A percentile compares a stretch with the other conserved stretches of the same genome.
These are phyloP conservation scores for Phyto melanocephala DNA, from an alignment of 2,888 invertebrate genomes.

Conservation along the genomic window DNA sequence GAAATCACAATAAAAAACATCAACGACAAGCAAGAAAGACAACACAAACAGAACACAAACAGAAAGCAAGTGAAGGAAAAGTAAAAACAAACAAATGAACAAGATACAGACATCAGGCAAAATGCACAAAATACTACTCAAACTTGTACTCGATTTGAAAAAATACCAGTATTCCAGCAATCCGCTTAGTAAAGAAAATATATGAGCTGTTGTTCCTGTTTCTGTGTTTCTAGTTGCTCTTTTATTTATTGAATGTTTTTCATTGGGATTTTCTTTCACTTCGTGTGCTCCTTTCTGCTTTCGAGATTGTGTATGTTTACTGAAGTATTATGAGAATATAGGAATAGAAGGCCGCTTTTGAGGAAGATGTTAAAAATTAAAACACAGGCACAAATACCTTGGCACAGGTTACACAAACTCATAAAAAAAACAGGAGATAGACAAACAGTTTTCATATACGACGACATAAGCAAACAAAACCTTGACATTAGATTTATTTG, in stretches of 20 bases:
- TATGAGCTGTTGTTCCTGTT: conserved; percentile 19
- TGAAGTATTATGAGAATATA: conserved; percentile 5
- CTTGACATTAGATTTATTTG: conserved; percentile 4
- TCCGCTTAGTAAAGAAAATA: conserved; percentile 44
- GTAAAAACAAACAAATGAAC: background rate
- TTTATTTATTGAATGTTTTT: background rate
- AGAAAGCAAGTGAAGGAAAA: too few species aligned
- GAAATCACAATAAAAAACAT: background rate
- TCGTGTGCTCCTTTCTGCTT: conserved; percentile 2
- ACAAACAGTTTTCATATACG: background rate
- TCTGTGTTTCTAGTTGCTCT: background rate
- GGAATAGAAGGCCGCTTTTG: background rate
- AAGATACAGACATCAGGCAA: background rate
- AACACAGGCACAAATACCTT: background rate
- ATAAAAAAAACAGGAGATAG: background rate
- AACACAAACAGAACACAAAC: too few species aligned
- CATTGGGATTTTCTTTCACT: background rate
- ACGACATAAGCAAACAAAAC: background rate
- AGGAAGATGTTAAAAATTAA: background rate
- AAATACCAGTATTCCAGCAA: conserved; percentile 32
- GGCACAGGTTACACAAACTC: background rate
- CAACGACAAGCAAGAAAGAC: background rate
- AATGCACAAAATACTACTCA: background rate
- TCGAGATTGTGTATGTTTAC: conserved; percentile 27
- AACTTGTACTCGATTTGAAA: background rate